Conservation (phyloP, 2,113 vertebrate genomes). For the Anolis carolinensis region DNA sequence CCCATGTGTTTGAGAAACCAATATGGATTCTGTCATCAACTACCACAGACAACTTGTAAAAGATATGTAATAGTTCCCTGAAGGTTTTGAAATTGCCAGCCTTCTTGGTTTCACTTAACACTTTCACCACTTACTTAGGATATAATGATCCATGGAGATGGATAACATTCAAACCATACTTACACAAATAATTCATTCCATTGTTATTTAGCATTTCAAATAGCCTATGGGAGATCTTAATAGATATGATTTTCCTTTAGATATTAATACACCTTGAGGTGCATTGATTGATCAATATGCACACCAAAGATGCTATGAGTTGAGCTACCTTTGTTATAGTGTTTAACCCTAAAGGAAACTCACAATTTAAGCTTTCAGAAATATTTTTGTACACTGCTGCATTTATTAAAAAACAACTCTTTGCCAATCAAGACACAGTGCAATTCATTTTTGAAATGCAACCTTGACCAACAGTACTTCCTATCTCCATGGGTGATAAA, state of each 20-base stretch:
- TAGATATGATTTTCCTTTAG: neutral
- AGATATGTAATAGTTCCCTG: no score
- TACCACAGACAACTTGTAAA: no score
- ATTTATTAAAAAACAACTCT: neutral
- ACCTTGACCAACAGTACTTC: slow-evolving; percentile 1
- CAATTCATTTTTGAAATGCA: neutral
- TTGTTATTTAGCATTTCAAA: no score
- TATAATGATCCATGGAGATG: no score
- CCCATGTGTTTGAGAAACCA: no score
- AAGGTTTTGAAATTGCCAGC: no score
- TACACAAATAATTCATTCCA: no score
- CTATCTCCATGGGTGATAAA: slow-evolving; percentile 5
- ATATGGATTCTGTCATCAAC: no score
- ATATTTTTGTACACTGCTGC: neutral
- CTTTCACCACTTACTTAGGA: no score
- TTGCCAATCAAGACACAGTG: neutral
- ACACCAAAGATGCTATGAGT: neutral
- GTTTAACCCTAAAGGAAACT: neutral
- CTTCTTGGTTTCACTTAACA: no score
- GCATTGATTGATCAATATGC: neutral
- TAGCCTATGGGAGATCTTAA: neutral
- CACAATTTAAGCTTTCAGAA: neutral
- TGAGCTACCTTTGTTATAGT: neutral
- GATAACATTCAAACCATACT: no score
- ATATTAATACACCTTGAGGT: neutral